Percentiles rank a stretch among this genome's conserved stretches.
Evolutionary conservation across 2,797 vertebrate genomes (phyloP).

Genomic region (Echeneis naucrates): DNA sequence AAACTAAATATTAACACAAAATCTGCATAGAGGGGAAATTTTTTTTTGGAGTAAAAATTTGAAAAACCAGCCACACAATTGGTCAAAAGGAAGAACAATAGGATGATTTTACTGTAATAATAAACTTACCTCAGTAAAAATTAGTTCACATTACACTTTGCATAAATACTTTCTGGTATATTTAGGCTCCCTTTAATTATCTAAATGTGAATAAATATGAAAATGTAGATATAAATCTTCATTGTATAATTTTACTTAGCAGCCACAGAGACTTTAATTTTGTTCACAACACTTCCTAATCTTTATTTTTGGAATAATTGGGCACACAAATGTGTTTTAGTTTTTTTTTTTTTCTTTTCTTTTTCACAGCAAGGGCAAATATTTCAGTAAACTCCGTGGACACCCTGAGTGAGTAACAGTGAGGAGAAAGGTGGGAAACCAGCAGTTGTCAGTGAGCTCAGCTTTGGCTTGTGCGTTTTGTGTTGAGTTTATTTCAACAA

Average conservation of each 20-base stretch:
- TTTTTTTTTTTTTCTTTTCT: not conserved
- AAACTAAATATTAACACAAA: not conserved
- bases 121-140: not conserved
- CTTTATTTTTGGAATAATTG: not conserved
- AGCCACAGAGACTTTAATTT: not conserved
- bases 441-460: constrained; percentile 31
- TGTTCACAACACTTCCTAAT: not conserved
- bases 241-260: not conserved
- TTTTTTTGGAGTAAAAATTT: not conserved
- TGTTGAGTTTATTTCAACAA: constrained; percentile 14
- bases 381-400: not conserved
- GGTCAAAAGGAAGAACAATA: too few species aligned
- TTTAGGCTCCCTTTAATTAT: accelerated
- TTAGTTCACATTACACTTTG: not conserved
- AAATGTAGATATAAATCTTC: not conserved
- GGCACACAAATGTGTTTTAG: too few species aligned
- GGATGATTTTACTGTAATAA: not conserved
- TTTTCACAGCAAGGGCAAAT: not conserved
- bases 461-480: constrained; percentile 38
- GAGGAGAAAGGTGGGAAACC: constrained; percentile 14
- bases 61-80: not conserved
- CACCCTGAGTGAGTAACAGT: not conserved
- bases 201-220: not conserved
- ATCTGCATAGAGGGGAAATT: not conserved
- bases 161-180: not conserved